Evolutionary conservation across 2,888 invertebrate species (phyloP).

Genomic region (Cheilosia variabilis): DNA sequence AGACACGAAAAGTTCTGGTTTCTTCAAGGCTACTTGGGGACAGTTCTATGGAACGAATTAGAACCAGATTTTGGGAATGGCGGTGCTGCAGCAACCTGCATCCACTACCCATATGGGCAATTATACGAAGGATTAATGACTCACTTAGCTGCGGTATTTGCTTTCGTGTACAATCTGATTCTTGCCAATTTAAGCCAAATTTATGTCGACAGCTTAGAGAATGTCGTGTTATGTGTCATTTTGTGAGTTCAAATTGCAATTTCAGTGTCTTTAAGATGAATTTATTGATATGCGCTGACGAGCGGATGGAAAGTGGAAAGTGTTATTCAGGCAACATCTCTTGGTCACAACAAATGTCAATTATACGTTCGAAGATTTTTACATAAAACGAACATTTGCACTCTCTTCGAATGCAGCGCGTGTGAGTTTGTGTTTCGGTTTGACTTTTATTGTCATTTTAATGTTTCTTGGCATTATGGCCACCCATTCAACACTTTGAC

Average conservation of each 20-base stretch:
- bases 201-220: background rate
- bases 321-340: conserved; percentile 13
- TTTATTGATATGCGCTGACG: background rate
- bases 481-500: background rate
- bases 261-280: background rate
- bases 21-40: conserved; percentile 27
- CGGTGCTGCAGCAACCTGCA: background rate
- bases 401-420: background rate
- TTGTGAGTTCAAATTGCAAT: background rate
- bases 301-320: conserved; percentile 61
- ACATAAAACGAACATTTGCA: conserved; percentile 34
- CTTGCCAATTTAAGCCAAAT: conserved; percentile 9
- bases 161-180: background rate
- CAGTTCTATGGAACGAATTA: background rate
- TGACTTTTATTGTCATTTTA: background rate
- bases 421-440: conserved; percentile 17
- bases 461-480: background rate
- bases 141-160: background rate
- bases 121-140: background rate
- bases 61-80: background rate
- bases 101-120: background rate
- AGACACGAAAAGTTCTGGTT: conserved; percentile 46
- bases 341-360: conserved; percentile 35
- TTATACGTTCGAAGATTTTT: conserved; percentile 22
- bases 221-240: background rate